Evolutionary conservation across 1,140 invertebrate genomes (phyloP).

Genomic region (Drosophila murphyi): DNA sequence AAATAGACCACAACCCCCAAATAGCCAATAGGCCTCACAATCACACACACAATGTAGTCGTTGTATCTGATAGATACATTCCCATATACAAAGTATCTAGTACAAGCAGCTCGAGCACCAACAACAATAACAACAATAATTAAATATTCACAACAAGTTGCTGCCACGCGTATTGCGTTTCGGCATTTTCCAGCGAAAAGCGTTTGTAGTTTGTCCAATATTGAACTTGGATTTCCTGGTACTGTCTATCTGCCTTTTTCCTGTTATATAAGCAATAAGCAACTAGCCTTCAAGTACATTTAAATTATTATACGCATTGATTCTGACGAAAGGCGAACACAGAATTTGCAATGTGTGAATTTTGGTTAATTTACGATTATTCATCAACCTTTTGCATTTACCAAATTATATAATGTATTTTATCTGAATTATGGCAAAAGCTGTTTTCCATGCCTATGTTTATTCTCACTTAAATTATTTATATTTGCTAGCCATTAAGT

Average conservation of each 20-base stretch:
- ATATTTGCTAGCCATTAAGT: slow-evolving; percentile 2
- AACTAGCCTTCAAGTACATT: slow-evolving; percentile 55
- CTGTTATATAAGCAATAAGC: slow-evolving; percentile 57
- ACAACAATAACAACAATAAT: slow-evolving; percentile 28
- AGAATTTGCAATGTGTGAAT: background rate
- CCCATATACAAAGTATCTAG: slow-evolving; percentile 23
- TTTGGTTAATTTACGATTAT: slow-evolving; percentile 37
- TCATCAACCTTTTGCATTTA: slow-evolving; percentile 31
- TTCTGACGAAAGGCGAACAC: slow-evolving; percentile 38
- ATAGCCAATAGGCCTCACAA: slow-evolving; percentile 22
- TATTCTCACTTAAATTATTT: slow-evolving; percentile 36
- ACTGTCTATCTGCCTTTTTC: slow-evolving; percentile 9
- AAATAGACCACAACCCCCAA: slow-evolving; percentile 28
- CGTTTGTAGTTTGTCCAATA: slow-evolving; percentile 51
- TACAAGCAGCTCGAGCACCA: slow-evolving; percentile 10
- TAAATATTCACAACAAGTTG: slow-evolving; percentile 64
- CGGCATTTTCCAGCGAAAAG: slow-evolving; percentile 64
- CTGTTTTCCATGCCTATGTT: slow-evolving; percentile 11
- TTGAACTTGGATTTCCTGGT: slow-evolving; percentile 66
- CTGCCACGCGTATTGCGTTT: slow-evolving; percentile 66
- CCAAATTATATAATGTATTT: slow-evolving; percentile 25
- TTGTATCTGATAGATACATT: slow-evolving; percentile 32
- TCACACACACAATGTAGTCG: slow-evolving; percentile 5
- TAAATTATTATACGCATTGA: slow-evolving; percentile 60
- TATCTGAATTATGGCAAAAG: slow-evolving; percentile 33